phyloP scores from a whole-genome alignment of 1,140 invertebrate species.

The Gerris buenoi region DNA sequence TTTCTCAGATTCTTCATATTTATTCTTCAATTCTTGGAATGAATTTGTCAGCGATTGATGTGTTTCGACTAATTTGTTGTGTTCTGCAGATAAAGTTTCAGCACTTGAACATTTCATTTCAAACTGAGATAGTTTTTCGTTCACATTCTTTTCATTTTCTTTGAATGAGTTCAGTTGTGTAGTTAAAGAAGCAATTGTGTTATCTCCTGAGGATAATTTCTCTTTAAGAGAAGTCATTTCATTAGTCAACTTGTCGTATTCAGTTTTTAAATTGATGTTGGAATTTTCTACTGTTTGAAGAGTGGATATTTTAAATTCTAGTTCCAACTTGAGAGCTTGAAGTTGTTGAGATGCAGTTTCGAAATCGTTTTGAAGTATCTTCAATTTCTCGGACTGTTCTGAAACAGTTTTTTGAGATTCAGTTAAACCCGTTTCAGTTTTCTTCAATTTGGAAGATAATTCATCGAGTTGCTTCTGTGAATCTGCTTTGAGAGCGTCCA shows the following conservation, averaged over 20 bases:
- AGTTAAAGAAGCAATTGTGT: neutral
- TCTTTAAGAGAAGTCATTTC: neutral
- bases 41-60: too few relatives aligned
- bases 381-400: too few relatives aligned
- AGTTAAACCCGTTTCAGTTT: neutral
- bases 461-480: neutral
- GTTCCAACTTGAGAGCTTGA: too few relatives aligned
- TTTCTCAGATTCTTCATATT: neutral
- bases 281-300: too few relatives aligned
- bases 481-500: neutral
- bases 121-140: neutral
- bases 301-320: too few relatives aligned
- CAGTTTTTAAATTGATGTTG: neutral
- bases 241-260: neutral
- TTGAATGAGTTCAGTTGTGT: neutral
- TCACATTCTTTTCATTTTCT: neutral
- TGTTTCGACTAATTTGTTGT: too few relatives aligned
- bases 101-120: neutral
- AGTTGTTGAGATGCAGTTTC: too few relatives aligned
- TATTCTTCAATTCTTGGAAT: neutral
- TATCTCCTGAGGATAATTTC: neutral
- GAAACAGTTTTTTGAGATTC: too few relatives aligned
- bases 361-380: too few relatives aligned
- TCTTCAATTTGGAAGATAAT: neutral
- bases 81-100: neutral